Base-by-base conservation (phyloP, 2,113 vertebrate genomes). In the Sitta europaea region DNA sequence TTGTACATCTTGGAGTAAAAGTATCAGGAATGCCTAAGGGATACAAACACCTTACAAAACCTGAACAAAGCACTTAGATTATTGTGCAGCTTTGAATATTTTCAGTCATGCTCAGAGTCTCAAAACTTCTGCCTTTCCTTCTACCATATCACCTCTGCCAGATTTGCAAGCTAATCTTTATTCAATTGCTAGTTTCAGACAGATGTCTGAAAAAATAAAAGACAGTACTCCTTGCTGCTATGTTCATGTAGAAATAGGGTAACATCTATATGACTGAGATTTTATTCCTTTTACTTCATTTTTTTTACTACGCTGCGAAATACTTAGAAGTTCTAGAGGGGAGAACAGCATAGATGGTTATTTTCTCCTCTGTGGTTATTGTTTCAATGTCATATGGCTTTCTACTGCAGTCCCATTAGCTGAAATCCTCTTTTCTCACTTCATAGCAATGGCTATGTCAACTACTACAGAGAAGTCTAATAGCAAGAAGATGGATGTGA, bases 41-140 rank as follows among this genome's bases (percentile, higher is more conserved):
- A 50, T 0, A 0, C 2, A 5, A 38, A 27, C 0, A 1, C 24
- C 55, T 80, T 71, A 51, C 1, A 68, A 86, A 92, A 86, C 5
- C 17, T 36, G 28, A 89, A 61, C 33, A 59, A 76, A 22, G 25
- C 36, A 63, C 35, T 31, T 20, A 13, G 16, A 50, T 47, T 33
- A 38, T 1, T 61, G 12, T 25, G 21, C 29, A 82, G 40, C 42
- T 73, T 38, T 45, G 21, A 94, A 68, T 14, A 57, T 78, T 72
- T 93, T 65, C n/a, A 87, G 14, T 36, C 11, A 2, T 14, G 19
- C 33, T 73, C 50, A 62, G n/a, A 85, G 35, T 70, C 82, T 79
- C 24, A 2, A 35, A 76, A 83, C 19, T 73, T 68, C 65, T 88
- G 13, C 40, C 28, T 51, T 82, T 88, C 45, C 28, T 65, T 82